Conservation (phyloP, 2,113 vertebrate genomes). For the Puntigrus tetrazona region DNA sequence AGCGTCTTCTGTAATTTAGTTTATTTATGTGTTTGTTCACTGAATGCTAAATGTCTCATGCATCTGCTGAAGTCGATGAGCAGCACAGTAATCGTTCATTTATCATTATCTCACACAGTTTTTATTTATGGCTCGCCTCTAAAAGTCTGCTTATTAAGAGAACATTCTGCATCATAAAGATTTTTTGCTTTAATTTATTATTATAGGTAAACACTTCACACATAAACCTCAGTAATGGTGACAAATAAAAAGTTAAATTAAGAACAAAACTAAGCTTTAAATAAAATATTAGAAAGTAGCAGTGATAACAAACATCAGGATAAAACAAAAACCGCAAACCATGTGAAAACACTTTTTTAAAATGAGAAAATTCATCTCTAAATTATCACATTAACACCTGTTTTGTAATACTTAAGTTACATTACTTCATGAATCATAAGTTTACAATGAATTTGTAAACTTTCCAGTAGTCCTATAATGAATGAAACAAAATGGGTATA, state of each 20-base stretch:
- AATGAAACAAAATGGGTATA: background rate
- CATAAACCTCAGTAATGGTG: background rate
- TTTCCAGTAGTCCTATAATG: background rate
- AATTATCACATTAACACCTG: background rate
- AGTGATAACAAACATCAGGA: background rate
- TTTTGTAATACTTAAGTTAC: background rate
- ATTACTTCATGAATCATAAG: background rate
- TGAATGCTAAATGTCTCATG: background rate
- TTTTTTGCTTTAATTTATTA: background rate
- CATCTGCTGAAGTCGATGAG: background rate
- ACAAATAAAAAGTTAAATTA: background rate
- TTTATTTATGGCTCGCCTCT: background rate
- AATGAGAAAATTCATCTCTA: background rate
- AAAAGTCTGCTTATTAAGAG: background rate
- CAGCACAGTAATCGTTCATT: background rate
- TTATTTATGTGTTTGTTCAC: background rate
- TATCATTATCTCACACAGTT: background rate
- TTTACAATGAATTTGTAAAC: background rate
- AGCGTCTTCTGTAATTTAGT: background rate
- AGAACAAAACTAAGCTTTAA: background rate
- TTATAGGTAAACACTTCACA: background rate
- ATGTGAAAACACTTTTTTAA: background rate
- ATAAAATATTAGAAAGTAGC: background rate
- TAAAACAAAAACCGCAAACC: background rate
- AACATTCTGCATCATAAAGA: background rate